Base-by-base conservation (phyloP, 2,113 vertebrate species). In the Dipodomys spectabilis region DNA sequence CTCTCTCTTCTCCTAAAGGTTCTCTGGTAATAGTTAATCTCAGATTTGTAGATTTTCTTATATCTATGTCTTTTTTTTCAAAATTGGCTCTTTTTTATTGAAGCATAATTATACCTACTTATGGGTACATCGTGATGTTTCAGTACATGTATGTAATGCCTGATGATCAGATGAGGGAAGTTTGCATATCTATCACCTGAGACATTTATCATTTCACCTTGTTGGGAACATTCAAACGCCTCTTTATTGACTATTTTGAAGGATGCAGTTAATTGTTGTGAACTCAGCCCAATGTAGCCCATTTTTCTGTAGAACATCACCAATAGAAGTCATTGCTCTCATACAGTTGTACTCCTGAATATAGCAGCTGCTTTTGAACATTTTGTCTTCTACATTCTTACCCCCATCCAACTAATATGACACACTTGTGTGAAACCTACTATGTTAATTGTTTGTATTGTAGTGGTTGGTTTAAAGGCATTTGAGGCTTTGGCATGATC, bases 391-490 rank as follows among this genome's bases (percentile, higher is more conserved):
- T 86, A 5, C 15, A 53, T 53, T 10, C 8, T 7, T 20, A 1
- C 86, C 35, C 49, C 0, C 30, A 77, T 71, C 32, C 3, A 53
- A 81, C 68, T 16, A 53, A 53, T 53, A 53, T 53, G 49, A 28
- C 62, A 9, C 60, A 32, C 44, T 87, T 49, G 85, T 39, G 45
- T 68, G 23, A 30, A 65, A 15, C 88, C 90, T 53, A 18, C 67
- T 82, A 0, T 92, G n/a, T 81, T 94, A 86, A 69, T 90, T 87
- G 80, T 92, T 64, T 79, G 2, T 65, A 16, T 49, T 71, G 5
- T 78, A 69, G 39, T 86, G 90, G 64, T 79, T 89, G 45, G 3
- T 53, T 91, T 92, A 82, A 77, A 79, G 84, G 64, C 32, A 67
- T 62, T 49, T n/a, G 45, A 82, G 82, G 57, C 81, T 23, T 19